phyloP scores from a whole-genome alignment of 1,140 invertebrate species.

The Sipha flava region DNA sequence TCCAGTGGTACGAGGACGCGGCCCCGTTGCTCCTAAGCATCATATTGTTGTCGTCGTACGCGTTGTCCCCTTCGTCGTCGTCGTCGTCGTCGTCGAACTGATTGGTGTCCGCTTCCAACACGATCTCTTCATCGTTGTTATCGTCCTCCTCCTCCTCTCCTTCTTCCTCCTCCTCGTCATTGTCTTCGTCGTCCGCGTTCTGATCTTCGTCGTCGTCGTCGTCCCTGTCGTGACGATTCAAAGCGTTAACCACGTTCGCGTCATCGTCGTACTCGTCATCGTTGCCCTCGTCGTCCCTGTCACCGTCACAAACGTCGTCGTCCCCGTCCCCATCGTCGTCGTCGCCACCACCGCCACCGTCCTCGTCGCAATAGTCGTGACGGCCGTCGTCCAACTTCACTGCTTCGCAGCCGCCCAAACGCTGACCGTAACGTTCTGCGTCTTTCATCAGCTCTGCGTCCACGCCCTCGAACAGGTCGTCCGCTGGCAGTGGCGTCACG shows the following conservation, averaged over 20 bases:
- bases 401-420: background rate
- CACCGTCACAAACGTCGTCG: background rate
- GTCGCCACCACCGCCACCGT: background rate
- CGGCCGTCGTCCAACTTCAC: background rate
- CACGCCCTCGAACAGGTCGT: background rate
- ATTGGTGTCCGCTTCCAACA: background rate
- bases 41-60: background rate
- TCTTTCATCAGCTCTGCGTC: constrained; percentile 12
- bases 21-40: background rate
- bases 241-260: background rate
- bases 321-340: background rate
- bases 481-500: background rate
- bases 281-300: background rate
- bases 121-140: background rate
- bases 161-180: background rate
- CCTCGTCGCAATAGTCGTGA: background rate
- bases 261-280: background rate
- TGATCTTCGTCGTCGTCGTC: background rate
- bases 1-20: background rate
- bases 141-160: background rate
- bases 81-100: background rate
- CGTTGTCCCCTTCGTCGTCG: background rate
- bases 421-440: background rate
- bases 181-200: background rate
- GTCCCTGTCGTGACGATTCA: background rate